These are phyloP conservation scores for Protophormia terraenovae DNA, from an alignment of 2,888 invertebrate species.

Conservation along the genomic window DNA sequence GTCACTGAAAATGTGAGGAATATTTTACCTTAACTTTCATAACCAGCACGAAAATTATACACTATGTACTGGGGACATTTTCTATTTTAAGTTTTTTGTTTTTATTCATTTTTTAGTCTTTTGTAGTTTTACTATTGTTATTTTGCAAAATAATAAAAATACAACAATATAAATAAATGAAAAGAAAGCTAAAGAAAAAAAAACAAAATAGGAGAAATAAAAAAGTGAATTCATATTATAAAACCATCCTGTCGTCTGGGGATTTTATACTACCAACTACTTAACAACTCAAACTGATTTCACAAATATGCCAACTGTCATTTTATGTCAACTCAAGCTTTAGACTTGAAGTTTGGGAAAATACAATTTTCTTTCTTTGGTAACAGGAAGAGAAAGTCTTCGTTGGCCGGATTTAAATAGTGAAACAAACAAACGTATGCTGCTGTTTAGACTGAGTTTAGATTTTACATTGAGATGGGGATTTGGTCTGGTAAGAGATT, in stretches of 20 bases:
- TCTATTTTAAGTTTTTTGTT: slow-evolving; percentile 12
- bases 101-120: slow-evolving; percentile 25
- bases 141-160: slow-evolving; percentile 28
- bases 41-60: slow-evolving; percentile 40
- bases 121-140: slow-evolving; percentile 51
- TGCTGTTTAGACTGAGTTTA: background rate
- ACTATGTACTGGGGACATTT: slow-evolving; percentile 19
- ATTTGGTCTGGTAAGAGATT: background rate
- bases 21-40: slow-evolving; percentile 51
- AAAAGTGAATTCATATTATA: slow-evolving; percentile 48
- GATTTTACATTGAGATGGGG: background rate
- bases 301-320: slow-evolving; percentile 74
- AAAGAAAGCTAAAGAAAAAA: background rate
- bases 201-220: background rate
- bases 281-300: slow-evolving; percentile 73
- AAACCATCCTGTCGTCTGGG: slow-evolving; percentile 64
- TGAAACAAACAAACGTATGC: background rate
- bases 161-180: slow-evolving; percentile 23
- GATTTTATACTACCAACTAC: slow-evolving; percentile 66
- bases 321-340: slow-evolving; percentile 72
- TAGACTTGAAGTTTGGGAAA: slow-evolving; percentile 57
- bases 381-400: slow-evolving; percentile 3
- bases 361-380: background rate
- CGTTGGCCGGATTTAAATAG: slow-evolving; percentile 21
- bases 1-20: background rate